phyloP scores from a whole-genome alignment of 2,888 invertebrate genomes.

The Drosophila flavopinicola region DNA sequence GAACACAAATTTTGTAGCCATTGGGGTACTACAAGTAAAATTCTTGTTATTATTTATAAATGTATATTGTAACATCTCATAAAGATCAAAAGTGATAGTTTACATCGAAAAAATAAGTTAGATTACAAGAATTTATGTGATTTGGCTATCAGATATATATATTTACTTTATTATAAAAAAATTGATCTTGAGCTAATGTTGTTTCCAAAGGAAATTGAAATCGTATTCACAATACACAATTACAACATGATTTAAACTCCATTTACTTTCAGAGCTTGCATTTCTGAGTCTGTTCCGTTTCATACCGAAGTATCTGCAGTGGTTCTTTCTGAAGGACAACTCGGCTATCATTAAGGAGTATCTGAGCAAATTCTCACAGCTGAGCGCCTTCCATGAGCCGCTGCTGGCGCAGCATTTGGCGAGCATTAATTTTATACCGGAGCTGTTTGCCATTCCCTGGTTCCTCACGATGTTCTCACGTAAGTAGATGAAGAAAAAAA shows the following conservation, averaged over 20 bases:
- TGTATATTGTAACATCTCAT: too few species aligned
- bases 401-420: slow-evolving; percentile 94
- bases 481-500: slow-evolving; percentile 85
- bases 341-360: slow-evolving; percentile 98
- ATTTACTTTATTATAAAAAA: too few species aligned
- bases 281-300: slow-evolving; percentile 97
- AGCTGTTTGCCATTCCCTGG: slow-evolving; percentile 99
- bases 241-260: too few species aligned
- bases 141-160: too few species aligned
- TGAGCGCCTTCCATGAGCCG: slow-evolving; percentile 98
- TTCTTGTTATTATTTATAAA: too few species aligned
- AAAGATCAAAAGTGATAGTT: too few species aligned
- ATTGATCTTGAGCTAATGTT: too few species aligned
- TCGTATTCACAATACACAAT: neutral
- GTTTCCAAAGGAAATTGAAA: too few species aligned
- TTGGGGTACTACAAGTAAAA: too few species aligned
- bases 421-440: slow-evolving; percentile 97
- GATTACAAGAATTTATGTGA: too few species aligned
- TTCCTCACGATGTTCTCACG: slow-evolving; percentile 99
- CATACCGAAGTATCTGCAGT: slow-evolving; percentile 97
- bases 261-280: slow-evolving; percentile 90
- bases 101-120: too few species aligned
- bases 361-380: slow-evolving; percentile 97
- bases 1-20: too few species aligned
- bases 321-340: slow-evolving; percentile 99